Conservation (phyloP, 2,797 vertebrate genomes). For the Meda fulgida region DNA sequence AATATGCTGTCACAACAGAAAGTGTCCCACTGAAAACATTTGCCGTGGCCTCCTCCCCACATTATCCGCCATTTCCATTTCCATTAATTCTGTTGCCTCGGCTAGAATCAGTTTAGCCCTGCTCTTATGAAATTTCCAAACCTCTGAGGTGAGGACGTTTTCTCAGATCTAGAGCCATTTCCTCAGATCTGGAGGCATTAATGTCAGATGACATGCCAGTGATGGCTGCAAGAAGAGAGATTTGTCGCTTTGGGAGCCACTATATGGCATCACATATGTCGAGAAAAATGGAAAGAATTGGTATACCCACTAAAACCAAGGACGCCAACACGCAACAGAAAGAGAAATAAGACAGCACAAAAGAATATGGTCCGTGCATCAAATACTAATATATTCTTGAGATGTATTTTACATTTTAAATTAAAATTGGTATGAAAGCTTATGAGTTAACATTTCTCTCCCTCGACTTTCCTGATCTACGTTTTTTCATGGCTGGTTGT, state of each 20-base stretch:
- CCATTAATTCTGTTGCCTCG: conserved; percentile 43
- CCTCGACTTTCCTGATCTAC: neutral
- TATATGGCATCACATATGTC: conserved; percentile 5
- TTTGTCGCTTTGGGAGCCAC: conserved; percentile 22
- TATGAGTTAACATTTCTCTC: neutral
- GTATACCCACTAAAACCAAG: neutral
- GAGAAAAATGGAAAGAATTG: conserved; percentile 4
- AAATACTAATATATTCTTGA: conserved; percentile 1
- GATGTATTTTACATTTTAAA: neutral
- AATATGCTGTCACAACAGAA: conserved; percentile 48
- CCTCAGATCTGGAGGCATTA: conserved; percentile 23
- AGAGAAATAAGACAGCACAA: neutral
- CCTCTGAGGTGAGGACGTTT: conserved; percentile 42
- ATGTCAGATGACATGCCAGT: conserved; percentile 40
- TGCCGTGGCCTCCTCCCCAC: conserved; percentile 6
- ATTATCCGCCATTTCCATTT: conserved; percentile 46
- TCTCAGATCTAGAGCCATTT: conserved; percentile 35
- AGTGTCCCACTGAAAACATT: conserved; percentile 32
- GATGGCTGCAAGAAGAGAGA: conserved; percentile 4
- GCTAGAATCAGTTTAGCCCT: conserved; percentile 37
- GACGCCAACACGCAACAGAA: neutral
- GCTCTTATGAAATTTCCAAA: conserved; percentile 48
- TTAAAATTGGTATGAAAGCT: neutral
- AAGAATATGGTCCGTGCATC: conserved; percentile 14
- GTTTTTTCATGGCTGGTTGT: neutral